A percentile compares a stretch with the other conserved stretches of the same genome.
phyloP scores from a whole-genome alignment of 2,113 vertebrate genomes.

The Crotophaga sulcirostris region DNA sequence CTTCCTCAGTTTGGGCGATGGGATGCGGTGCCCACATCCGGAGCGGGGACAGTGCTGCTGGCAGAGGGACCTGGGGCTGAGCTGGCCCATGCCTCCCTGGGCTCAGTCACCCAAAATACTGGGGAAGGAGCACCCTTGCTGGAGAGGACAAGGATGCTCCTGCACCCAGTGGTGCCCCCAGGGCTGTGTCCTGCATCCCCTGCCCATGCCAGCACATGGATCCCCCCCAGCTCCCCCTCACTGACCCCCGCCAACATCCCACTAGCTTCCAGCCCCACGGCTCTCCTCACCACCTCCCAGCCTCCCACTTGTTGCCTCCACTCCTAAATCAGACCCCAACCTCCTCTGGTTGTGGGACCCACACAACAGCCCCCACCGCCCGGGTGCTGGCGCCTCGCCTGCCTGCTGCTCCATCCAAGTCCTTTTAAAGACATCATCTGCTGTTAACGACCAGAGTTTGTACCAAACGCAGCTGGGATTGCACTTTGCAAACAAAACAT shows the following conservation, averaged over 20 bases:
- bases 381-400: background rate
- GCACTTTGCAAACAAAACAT: background rate
- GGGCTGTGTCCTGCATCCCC: accelerated
- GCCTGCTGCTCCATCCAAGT: background rate
- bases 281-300: background rate
- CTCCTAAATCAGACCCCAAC: background rate
- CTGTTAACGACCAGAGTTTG: background rate
- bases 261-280: accelerated
- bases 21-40: background rate
- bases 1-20: background rate
- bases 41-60: background rate
- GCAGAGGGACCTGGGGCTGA: background rate
- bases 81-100: background rate
- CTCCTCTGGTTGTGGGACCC: background rate
- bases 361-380: background rate
- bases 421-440: background rate
- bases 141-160: background rate
- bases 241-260: background rate
- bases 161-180: background rate
- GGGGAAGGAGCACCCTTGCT: background rate
- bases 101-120: background rate
- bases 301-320: background rate
- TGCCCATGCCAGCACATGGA: accelerated
- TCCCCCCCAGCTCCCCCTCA: background rate
- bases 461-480: background rate